Conservation (phyloP, 2,888 invertebrate genomes). For the Heliconius cydno region DNA sequence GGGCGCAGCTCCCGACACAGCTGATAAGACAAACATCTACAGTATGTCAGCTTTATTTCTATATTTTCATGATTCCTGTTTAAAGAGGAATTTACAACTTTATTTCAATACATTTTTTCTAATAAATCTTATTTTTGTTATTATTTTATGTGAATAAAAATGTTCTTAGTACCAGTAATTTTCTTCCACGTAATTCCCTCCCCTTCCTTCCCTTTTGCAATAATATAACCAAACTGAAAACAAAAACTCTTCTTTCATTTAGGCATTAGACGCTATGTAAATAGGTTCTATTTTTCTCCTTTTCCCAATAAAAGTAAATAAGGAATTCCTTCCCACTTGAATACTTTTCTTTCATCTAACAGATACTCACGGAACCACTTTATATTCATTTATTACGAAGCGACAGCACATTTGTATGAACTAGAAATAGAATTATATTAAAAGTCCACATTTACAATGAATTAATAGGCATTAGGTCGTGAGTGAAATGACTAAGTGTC, state of each 20-base stretch:
- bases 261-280: too few species aligned
- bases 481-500: slow-evolving; percentile 18
- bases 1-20: slow-evolving; percentile 20
- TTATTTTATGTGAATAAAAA: too few species aligned
- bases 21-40: slow-evolving; percentile 8
- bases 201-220: background rate
- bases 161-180: too few species aligned
- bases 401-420: slow-evolving; percentile 19
- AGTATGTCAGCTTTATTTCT: background rate
- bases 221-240: background rate
- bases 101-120: background rate
- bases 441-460: slow-evolving; percentile 18
- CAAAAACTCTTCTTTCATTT: too few species aligned
- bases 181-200: too few species aligned
- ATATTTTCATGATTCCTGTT: background rate
- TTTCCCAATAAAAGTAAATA: background rate
- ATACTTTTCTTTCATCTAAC: background rate
- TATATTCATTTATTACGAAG: slow-evolving; percentile 13
- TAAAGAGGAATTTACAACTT: background rate
- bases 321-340: background rate
- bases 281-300: too few species aligned
- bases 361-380: slow-evolving; percentile 6
- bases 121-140: too few species aligned
- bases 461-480: slow-evolving; percentile 13
- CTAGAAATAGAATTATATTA: slow-evolving; percentile 18